These are phyloP conservation scores for Mastacembelus armatus DNA, from an alignment of 2,797 vertebrate genomes.

Conservation along the genomic window DNA sequence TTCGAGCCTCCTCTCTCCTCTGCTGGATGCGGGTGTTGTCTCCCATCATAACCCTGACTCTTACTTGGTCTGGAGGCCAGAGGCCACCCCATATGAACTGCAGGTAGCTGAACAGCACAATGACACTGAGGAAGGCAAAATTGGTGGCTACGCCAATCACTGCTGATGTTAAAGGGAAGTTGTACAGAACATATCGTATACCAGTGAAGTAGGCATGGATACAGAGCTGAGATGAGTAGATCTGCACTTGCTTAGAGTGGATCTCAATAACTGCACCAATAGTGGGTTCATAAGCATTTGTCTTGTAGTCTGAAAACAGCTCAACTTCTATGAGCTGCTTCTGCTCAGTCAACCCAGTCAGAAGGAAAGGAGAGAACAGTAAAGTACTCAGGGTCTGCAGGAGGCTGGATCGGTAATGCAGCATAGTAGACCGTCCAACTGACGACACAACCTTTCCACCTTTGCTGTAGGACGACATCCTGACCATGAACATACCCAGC, in stretches of 20 bases:
- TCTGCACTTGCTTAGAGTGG: conserved; percentile 88
- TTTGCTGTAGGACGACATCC: conserved; percentile 87
- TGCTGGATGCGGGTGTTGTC: conserved; percentile 83
- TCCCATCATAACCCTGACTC: conserved; percentile 85
- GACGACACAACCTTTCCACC: conserved; percentile 83
- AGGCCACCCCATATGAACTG: conserved; percentile 90
- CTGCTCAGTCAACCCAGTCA: conserved; percentile 89
- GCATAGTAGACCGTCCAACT: conserved; percentile 89
- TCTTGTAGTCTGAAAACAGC: conserved; percentile 87
- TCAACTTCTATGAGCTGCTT: conserved; percentile 92
- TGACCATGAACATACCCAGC: conserved; percentile 94
- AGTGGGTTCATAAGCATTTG: conserved; percentile 88
- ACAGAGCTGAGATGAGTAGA: conserved; percentile 89
- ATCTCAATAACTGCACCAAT: conserved; percentile 88
- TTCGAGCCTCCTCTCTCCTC: conserved; percentile 81
- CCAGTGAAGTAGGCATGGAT: conserved; percentile 94
- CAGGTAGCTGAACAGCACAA: conserved; percentile 91
- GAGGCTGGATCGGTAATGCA: conserved; percentile 90
- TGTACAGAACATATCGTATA: conserved; percentile 90
- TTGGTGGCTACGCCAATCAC: conserved; percentile 90
- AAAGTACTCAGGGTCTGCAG: conserved; percentile 88
- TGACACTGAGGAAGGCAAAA: conserved; percentile 90
- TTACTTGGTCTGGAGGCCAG: conserved; percentile 86
- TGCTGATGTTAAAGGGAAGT: conserved; percentile 91
- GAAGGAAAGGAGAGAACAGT: conserved; percentile 86